Evolutionary conservation across 1,140 invertebrate species (phyloP).

Genomic region (Amphibalanus amphitrite): DNA sequence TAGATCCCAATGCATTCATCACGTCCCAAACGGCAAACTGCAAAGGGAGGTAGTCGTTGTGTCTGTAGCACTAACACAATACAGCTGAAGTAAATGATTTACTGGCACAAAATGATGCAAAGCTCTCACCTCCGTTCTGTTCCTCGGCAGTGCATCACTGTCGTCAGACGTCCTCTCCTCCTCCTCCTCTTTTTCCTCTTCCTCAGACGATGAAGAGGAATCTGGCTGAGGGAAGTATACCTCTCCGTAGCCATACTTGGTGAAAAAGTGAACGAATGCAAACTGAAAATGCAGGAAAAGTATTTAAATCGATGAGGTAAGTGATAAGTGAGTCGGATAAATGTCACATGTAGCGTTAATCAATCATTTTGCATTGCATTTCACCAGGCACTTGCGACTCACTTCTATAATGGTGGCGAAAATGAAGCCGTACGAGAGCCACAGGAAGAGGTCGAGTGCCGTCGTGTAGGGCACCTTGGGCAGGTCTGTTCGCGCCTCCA

Average conservation of each 20-base stretch:
- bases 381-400: too few species aligned
- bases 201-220: constrained; percentile 1
- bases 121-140: neutral
- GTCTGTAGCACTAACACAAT: too few species aligned
- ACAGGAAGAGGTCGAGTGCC: constrained; percentile 71
- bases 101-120: too few species aligned
- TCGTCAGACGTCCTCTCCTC: neutral
- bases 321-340: too few species aligned
- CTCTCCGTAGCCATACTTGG: constrained; percentile 72
- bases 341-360: too few species aligned
- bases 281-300: constrained; percentile 35
- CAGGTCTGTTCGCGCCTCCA: constrained; percentile 66
- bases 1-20: too few species aligned
- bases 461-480: constrained; percentile 75
- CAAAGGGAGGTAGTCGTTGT: too few species aligned
- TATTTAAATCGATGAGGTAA: too few species aligned
- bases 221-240: constrained; percentile 50
- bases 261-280: constrained; percentile 74
- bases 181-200: neutral
- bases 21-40: too few species aligned
- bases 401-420: constrained; percentile 68
- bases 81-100: too few species aligned
- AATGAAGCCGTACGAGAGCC: constrained; percentile 68
- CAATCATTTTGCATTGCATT: too few species aligned
- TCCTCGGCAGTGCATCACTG: neutral